Conservation (phyloP, 2,888 invertebrate species). For the Teinopalpus imperialis region DNA sequence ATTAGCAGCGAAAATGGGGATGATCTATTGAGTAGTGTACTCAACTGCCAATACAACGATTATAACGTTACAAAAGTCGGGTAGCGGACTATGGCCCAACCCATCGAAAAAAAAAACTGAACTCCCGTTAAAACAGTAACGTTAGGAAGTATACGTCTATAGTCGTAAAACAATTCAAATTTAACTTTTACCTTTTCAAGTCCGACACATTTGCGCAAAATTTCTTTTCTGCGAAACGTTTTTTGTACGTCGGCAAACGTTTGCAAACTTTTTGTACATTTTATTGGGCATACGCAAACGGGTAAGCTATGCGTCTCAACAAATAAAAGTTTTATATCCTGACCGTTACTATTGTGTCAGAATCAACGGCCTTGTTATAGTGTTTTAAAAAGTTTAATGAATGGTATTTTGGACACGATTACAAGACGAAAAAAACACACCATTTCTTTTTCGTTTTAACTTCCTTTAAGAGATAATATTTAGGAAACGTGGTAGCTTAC, state of each 20-base stretch:
- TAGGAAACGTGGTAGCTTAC: too few species aligned
- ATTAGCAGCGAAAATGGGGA: constrained; percentile 7
- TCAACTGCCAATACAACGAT: not conserved
- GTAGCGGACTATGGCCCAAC: not conserved
- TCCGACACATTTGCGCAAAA: constrained; percentile 53
- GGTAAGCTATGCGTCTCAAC: not conserved
- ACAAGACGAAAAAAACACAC: too few species aligned
- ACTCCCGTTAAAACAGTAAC: constrained; percentile 32
- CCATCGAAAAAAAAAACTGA: constrained; percentile 11
- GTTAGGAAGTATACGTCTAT: constrained; percentile 32
- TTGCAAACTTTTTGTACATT: constrained; percentile 36
- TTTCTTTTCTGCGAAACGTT: constrained; percentile 65
- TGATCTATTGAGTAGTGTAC: constrained; percentile 5
- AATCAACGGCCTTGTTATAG: too few species aligned
- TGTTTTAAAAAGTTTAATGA: too few species aligned
- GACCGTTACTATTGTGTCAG: not conserved
- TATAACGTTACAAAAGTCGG: constrained; percentile 16
- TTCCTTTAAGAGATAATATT: too few species aligned
- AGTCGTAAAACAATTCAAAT: constrained; percentile 23
- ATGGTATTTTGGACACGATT: too few species aligned
- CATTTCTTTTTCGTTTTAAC: too few species aligned
- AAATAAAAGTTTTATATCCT: not conserved
- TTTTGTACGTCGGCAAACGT: constrained; percentile 32
- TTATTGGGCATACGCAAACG: constrained; percentile 12
- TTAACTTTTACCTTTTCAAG: constrained; percentile 34